Percentiles rank a stretch among this genome's conserved stretches.
Conservation (phyloP, 2,113 vertebrate species). For the Procavia capensis region DNA sequence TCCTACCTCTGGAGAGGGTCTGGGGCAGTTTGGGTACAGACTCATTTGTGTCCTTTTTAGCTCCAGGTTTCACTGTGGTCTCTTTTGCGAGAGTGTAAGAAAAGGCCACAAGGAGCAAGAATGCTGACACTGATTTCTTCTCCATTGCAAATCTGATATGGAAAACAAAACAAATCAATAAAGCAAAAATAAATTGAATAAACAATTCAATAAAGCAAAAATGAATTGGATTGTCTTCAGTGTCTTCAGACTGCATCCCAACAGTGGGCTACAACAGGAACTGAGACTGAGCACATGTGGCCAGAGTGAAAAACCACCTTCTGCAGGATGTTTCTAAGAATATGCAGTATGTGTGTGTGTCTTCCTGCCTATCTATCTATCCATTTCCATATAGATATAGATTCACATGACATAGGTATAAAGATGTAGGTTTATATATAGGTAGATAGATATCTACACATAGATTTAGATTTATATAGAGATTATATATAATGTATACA, state of each 20-base stretch:
- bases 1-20: constrained; percentile 96
- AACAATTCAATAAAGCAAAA: neutral
- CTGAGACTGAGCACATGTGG: neutral
- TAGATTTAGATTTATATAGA: neutral
- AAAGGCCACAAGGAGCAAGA: constrained; percentile 90
- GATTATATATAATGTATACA: neutral
- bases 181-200: neutral
- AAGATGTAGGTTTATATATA: neutral
- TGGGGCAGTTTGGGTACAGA: constrained; percentile 88
- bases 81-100: constrained; percentile 89
- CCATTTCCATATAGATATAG: neutral
- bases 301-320: neutral
- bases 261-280: neutral
- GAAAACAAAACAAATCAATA: neutral
- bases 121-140: constrained; percentile 83
- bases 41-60: constrained; percentile 83
- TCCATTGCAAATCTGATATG: constrained; percentile 87
- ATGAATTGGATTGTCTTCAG: neutral
- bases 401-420: neutral
- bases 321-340: neutral
- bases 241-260: neutral
- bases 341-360: neutral
- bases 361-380: neutral
- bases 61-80: constrained; percentile 84
- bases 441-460: neutral